Percentiles rank a stretch among this genome's conserved stretches.
Conservation (phyloP, 1,140 invertebrate species). For the Luehdorfia chinensis region DNA sequence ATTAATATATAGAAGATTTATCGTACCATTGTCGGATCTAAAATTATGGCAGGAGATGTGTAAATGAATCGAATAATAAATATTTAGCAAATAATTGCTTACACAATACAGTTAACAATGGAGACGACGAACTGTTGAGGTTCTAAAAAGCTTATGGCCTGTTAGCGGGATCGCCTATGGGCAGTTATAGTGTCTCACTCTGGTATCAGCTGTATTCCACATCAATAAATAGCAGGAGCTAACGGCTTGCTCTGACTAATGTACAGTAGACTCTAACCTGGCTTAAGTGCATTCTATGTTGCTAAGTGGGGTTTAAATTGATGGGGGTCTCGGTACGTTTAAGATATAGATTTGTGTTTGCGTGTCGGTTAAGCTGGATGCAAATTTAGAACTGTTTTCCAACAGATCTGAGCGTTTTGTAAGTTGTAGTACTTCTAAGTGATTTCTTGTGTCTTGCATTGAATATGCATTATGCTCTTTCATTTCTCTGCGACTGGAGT, state of each 20-base stretch:
- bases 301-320: conserved; percentile 29
- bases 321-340: conserved; percentile 19
- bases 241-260: conserved; percentile 25
- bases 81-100: too few species aligned
- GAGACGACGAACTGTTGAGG: too few species aligned
- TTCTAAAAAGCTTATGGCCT: conserved; percentile 3
- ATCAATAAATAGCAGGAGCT: conserved; percentile 32
- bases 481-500: not conserved
- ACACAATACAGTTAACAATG: too few species aligned
- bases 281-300: conserved; percentile 18
- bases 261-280: conserved; percentile 25
- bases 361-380: conserved; percentile 13
- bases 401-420: conserved; percentile 16
- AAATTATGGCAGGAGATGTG: too few species aligned
- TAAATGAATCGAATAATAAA: too few species aligned
- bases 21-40: too few species aligned
- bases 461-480: conserved; percentile 6
- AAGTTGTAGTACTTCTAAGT: conserved; percentile 14
- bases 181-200: conserved; percentile 16
- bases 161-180: conserved; percentile 11
- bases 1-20: too few species aligned
- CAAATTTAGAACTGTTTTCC: conserved; percentile 14
- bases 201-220: conserved; percentile 23
- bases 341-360: conserved; percentile 22
- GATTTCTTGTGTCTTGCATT: conserved; percentile 8